Evolutionary conservation across 2,888 invertebrate genomes (phyloP), one percentile per base, ranked within the genome.

Genomic region (Pardosa pseudoannulata): DNA sequence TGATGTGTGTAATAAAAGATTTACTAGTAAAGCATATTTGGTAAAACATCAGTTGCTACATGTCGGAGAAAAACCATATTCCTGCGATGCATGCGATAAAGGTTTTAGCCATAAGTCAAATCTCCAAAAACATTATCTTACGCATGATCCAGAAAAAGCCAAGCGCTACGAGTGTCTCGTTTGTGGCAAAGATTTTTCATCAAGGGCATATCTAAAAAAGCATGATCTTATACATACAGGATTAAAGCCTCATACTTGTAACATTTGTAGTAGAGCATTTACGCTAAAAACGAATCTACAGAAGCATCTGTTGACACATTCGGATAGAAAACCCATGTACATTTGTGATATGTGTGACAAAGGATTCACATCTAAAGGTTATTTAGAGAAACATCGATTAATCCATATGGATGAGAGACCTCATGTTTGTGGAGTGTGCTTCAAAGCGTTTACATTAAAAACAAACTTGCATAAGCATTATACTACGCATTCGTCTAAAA

Each of bases 391-490:
- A 39, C 83, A 85, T 29, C 29, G 83, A 13, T 73, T 85, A 6
- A 85, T 85, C 28, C 83, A 85, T 27, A 85, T 85, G 28, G 73
- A 85, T 72, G 83, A 85, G n/a, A 56, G 78, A 13, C 83, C 83
- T 67, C 83, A 85, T 39, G 83, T 85, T 7, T 85, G 83, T 68
- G 83, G 83, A 0, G 83, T 85, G 0, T 85, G 83, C 27, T 85
- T 85, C 19, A 85, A 85, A 29, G 83, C 83, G 7, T 85, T 85
- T 50, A 85, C 83, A 0, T 41, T 85, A n/a, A 85, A 85, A 27
- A 85, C 83, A n/a, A 85, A 85, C 29, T 41, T 85, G 3, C 83
- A 85, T 28, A 85, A 85, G 23, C 83, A 85, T 29, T 85, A 85
- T 32, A 36, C 71, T 3, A 85, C 83, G 0, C 83, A 85, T 39